phyloP scores from a whole-genome alignment of 2,888 invertebrate genomes.

The Drosophila affinis region DNA sequence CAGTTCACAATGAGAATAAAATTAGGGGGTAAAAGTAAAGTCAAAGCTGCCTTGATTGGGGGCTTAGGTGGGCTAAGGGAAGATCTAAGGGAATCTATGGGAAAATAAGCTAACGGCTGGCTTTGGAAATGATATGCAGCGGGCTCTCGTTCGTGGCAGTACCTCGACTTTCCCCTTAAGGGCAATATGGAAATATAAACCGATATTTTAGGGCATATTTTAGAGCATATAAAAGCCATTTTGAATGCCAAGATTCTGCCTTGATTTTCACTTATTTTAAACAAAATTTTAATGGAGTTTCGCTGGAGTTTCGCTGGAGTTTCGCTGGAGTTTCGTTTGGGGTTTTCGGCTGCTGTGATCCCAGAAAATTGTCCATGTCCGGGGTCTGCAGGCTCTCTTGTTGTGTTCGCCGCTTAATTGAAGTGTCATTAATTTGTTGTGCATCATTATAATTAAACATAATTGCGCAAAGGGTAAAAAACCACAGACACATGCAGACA shows the following conservation, averaged over 20 bases:
- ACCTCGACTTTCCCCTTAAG: no score
- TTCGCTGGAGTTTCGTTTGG: no score
- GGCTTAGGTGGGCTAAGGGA: not conserved
- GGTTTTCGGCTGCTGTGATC: no score
- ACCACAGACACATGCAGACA: slow-evolving; percentile 11
- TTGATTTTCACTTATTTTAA: not conserved
- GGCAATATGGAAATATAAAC: no score
- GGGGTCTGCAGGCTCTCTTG: not conserved
- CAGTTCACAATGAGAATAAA: not conserved
- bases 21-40: not conserved
- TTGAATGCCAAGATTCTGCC: not conserved
- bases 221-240: not conserved
- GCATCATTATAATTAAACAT: slow-evolving; percentile 73
- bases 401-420: slow-evolving; percentile 56
- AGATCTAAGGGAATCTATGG: not conserved
- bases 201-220: no score
- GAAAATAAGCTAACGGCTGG: no score
- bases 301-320: no score
- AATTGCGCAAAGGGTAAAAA: slow-evolving; percentile 61
- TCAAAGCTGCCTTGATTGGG: not conserved
- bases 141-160: no score
- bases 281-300: not conserved
- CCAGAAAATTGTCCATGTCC: slow-evolving; percentile 2
- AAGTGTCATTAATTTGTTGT: slow-evolving; percentile 76
- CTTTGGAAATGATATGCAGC: no score